phyloP scores from a whole-genome alignment of 2,888 invertebrate genomes.

The Tachina fera region DNA sequence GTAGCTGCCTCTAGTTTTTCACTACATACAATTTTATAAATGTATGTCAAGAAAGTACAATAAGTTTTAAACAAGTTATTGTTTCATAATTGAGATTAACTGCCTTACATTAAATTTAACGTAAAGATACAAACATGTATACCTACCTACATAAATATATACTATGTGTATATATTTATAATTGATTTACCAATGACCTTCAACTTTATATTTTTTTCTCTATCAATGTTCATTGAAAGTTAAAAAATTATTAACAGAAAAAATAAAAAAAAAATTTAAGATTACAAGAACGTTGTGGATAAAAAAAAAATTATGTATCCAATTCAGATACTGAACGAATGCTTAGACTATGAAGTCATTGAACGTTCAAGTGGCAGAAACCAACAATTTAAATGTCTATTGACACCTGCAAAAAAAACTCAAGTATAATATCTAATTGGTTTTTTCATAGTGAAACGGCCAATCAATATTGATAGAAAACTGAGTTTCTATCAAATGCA shows the following conservation, averaged over 20 bases:
- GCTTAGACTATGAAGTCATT: constrained; percentile 41
- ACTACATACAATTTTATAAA: too few relatives aligned
- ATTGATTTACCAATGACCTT: constrained; percentile 55
- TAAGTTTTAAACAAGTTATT: too few relatives aligned
- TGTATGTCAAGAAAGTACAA: too few relatives aligned
- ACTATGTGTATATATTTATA: background rate
- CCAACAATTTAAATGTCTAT: constrained; percentile 30
- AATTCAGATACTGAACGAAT: constrained; percentile 11
- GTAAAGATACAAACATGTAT: too few relatives aligned
- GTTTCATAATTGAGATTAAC: too few relatives aligned
- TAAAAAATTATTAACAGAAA: background rate
- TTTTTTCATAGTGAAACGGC: constrained; percentile 2
- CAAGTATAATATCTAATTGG: background rate
- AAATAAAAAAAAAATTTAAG: background rate
- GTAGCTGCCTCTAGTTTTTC: too few relatives aligned
- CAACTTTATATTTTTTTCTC: constrained; percentile 14
- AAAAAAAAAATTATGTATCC: too few relatives aligned
- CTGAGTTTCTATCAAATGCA: background rate
- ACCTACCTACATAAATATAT: too few relatives aligned
- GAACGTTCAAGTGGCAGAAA: constrained; percentile 41
- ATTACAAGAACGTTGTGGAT: too few relatives aligned
- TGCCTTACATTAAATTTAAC: too few relatives aligned
- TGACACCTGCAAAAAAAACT: constrained; percentile 52
- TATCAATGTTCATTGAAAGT: constrained; percentile 19
- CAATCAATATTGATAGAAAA: constrained; percentile 34